Evolutionary conservation across 1,140 invertebrate species (phyloP).

Genomic region (Adoxophyes honmai): DNA sequence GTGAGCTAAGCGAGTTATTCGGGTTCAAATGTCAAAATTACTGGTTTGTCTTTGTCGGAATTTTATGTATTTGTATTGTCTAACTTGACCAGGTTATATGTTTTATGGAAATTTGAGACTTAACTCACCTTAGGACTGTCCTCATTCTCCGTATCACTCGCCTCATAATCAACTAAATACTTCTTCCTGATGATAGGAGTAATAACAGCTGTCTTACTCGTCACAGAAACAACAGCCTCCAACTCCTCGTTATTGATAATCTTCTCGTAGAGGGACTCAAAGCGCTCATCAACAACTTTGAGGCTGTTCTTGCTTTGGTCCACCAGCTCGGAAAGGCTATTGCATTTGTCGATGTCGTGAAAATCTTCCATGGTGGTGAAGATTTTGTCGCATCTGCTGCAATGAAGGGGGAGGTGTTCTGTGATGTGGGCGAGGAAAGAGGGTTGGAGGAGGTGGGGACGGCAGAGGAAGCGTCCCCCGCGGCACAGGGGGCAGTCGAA

Average conservation of each 20-base stretch:
- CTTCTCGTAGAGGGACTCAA: slow-evolving; percentile 59
- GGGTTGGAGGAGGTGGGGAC: slow-evolving; percentile 40
- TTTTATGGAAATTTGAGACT: no score
- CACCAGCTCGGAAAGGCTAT: slow-evolving; percentile 55
- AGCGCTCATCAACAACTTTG: slow-evolving; percentile 47
- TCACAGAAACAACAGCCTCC: slow-evolving; percentile 53
- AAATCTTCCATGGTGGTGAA: slow-evolving; percentile 66
- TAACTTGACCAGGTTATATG: no score
- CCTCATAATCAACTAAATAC: slow-evolving; percentile 62
- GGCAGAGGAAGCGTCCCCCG: slow-evolving; percentile 46
- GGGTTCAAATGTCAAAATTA: no score
- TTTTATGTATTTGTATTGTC: no score
- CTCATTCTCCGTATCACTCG: slow-evolving; percentile 50
- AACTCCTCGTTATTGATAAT: slow-evolving; percentile 39
- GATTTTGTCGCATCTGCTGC: slow-evolving; percentile 58
- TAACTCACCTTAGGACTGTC: slow-evolving; percentile 23
- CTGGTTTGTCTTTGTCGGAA: no score
- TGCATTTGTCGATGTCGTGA: slow-evolving; percentile 50
- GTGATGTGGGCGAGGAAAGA: slow-evolving; percentile 59
- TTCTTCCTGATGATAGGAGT: slow-evolving; percentile 56
- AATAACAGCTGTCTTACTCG: slow-evolving; percentile 58
- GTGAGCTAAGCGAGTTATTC: no score
- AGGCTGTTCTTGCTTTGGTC: slow-evolving; percentile 22
- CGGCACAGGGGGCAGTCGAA: slow-evolving; percentile 69
- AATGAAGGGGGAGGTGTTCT: slow-evolving; percentile 60